phyloP scores from a whole-genome alignment of 2,113 vertebrate genomes.

The Misgurnus mizolepis region DNA sequence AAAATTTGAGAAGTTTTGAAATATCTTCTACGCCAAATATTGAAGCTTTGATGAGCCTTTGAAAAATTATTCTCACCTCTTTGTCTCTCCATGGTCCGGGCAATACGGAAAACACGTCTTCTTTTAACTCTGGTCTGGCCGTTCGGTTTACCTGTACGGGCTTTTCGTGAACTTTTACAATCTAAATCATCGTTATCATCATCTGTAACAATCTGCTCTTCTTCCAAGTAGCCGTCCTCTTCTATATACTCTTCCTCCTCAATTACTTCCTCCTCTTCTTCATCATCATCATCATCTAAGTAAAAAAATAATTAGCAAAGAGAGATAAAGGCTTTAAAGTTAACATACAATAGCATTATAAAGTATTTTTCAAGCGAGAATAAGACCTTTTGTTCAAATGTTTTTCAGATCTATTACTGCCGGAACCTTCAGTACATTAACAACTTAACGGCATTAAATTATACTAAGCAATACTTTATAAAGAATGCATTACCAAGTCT shows the following conservation, averaged over 20 bases:
- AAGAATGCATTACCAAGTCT: too few species aligned
- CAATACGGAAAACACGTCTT: conserved; percentile 80
- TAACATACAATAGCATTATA: not conserved
- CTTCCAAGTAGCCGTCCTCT: conserved; percentile 74
- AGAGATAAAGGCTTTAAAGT: not conserved
- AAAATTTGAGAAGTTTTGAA: not conserved
- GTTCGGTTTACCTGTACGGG: conserved; percentile 66
- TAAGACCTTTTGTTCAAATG: too few species aligned
- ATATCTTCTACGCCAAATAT: not conserved
- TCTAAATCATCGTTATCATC: conserved; percentile 61
- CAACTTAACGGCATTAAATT: too few species aligned
- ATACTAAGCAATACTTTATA: too few species aligned
- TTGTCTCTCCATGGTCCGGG: conserved; percentile 82
- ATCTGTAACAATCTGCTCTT: conserved; percentile 62
- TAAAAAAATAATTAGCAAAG: not conserved
- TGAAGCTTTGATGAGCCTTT: not conserved
- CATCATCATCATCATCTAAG: conserved; percentile 38
- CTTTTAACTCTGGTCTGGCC: conserved; percentile 74
- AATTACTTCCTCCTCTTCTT: conserved; percentile 67
- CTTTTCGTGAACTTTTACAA: conserved; percentile 64
- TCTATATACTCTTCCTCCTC: conserved; percentile 73
- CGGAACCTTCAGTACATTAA: too few species aligned
- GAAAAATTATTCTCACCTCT: conserved; percentile 69
- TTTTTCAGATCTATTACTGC: too few species aligned
- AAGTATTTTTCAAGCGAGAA: not conserved